Evolutionary conservation across 64 coral and sea anemone species (phyloP), one percentile per base, ranked within the genome.

Genomic region (Dendronephthya gigantea): DNA sequence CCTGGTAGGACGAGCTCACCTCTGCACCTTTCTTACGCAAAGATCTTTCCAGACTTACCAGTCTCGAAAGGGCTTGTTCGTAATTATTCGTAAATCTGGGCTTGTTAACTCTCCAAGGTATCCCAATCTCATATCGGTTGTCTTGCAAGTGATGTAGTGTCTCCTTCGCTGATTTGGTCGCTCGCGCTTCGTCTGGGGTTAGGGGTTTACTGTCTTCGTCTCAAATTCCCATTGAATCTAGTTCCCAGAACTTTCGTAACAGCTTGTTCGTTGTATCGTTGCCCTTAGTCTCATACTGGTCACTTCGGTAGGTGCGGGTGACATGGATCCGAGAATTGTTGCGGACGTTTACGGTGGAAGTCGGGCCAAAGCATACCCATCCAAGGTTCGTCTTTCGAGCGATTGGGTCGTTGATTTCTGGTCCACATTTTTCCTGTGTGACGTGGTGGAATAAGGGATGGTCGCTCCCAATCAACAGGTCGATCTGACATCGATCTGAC

Each of bases 361-460:
- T 37, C 14, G 87, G 87, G 32, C 86, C 56, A 50, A 89, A 89
- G 38, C 86, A 82, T 28, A 82, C 86, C 86, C 87, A 83, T 65
- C 49, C 50, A 50, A 48, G 76, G 30, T 83, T 88, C 40, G 79
- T 88, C 22, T 34, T 27, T 6, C 50, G 31, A 14, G 87, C 87
- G 50, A 83, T 83, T 65, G 51, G 87, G 37, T 83, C 49, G 55
- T 70, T 72, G 25, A 25, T 15, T 17, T 68, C 10, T 41, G 37
- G 28, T 40, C 85, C 85, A 72, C 34, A 27, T 27, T 72, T 31
- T 90, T 90, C 86, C 36, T 88, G 69, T 7, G 83, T 45, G 14
- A 88, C 72, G 31, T 88, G 83, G 76, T 88, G 83, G 56, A 92
- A 92, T 25, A 88, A 47, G 7, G 84, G 87, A 56, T 89, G 87